A percentile compares a stretch with the other conserved stretches of the same genome.
Conservation (phyloP, 2,888 invertebrate genomes). For the Drosophila borborema region DNA sequence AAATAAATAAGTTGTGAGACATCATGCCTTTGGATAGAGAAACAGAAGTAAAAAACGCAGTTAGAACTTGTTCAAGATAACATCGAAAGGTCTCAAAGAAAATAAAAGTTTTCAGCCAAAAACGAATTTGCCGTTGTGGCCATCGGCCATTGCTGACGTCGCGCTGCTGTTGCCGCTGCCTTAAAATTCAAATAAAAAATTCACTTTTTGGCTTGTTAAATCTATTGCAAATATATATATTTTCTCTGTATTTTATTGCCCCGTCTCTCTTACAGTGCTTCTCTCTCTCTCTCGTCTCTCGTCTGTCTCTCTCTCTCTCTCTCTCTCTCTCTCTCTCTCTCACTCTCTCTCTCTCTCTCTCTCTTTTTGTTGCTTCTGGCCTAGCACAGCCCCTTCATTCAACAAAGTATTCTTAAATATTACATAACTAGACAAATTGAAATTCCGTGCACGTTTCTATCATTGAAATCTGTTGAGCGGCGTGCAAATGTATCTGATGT, state of each 20-base stretch:
- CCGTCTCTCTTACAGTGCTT: not conserved
- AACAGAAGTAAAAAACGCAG: not conserved
- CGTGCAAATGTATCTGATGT: slow-evolving; percentile 67
- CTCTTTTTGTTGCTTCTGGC: not conserved
- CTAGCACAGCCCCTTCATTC: slow-evolving; percentile 6
- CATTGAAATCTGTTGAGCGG: slow-evolving; percentile 80
- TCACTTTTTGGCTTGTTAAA: slow-evolving; percentile 72
- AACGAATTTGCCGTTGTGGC: slow-evolving; percentile 19
- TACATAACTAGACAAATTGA: slow-evolving; percentile 70
- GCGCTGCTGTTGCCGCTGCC: slow-evolving; percentile 27
- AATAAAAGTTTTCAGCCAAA: slow-evolving; percentile 35
- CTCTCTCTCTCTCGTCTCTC: not conserved
- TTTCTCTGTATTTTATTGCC: slow-evolving; percentile 5
- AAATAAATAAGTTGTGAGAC: not conserved
- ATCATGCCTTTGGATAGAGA: slow-evolving; percentile 6
- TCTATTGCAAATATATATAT: slow-evolving; percentile 68
- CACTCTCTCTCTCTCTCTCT: not conserved
- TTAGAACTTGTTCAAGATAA: slow-evolving; percentile 27
- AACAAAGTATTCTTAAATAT: slow-evolving; percentile 58
- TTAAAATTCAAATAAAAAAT: slow-evolving; percentile 48
- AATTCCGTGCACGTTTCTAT: slow-evolving; percentile 77
- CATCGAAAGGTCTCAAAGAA: slow-evolving; percentile 7
- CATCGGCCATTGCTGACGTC: slow-evolving; percentile 25
- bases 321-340: not conserved
- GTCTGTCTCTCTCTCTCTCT: not conserved